phyloP scores from a whole-genome alignment of 2,888 invertebrate species.

The Leucoptera coffeella region DNA sequence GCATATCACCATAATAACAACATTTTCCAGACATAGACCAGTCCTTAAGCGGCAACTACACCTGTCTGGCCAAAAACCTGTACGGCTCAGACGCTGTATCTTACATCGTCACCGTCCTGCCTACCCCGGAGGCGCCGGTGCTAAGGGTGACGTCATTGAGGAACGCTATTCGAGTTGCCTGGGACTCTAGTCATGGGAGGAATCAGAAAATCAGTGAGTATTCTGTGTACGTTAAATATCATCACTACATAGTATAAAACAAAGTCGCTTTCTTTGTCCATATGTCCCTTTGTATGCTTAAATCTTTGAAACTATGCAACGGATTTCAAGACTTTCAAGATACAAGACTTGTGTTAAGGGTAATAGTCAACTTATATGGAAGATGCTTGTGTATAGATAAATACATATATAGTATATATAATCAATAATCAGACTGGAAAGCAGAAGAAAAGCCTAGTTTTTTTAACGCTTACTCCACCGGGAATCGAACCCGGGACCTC shows the following conservation, averaged over 20 bases:
- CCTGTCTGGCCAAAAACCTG: conserved; percentile 74
- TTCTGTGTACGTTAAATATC: neutral
- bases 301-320: neutral
- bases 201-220: conserved; percentile 30
- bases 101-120: conserved; percentile 70
- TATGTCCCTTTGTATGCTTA: too few species aligned
- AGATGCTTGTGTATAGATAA: neutral
- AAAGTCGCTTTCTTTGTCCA: too few species aligned
- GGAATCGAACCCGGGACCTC: too few species aligned
- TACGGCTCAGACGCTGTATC: conserved; percentile 80
- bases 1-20: too few species aligned
- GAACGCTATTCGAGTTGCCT: conserved; percentile 50
- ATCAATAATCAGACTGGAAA: too few species aligned
- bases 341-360: too few species aligned
- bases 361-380: neutral
- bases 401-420: too few species aligned
- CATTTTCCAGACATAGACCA: conserved; percentile 64
- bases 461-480: neutral
- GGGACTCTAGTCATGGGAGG: conserved; percentile 43
- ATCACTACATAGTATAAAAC: too few species aligned
- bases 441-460: neutral
- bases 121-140: conserved; percentile 64
- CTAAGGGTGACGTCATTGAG: conserved; percentile 47
- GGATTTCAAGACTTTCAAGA: neutral
- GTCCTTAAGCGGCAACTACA: conserved; percentile 72